Base-by-base conservation (phyloP, 2,113 vertebrate species). In the Conger conger region DNA sequence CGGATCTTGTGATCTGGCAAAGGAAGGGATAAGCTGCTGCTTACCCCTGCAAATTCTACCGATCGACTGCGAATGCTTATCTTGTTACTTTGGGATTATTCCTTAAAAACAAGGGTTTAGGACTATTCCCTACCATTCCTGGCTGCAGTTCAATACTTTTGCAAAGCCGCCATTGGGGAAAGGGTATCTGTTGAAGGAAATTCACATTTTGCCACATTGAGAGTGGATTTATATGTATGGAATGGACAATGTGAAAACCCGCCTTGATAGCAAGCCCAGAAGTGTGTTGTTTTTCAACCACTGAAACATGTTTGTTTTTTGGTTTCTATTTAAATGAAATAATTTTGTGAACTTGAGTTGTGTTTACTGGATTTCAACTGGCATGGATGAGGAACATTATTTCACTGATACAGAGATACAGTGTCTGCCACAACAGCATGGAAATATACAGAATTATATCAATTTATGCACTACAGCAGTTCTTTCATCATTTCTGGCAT, bases 61-160 rank as follows among this genome's bases (percentile, higher is more conserved):
- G 40, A 78, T 73, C 16, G 35, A 68, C 60, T 23, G 53, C 63
- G 9, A 81, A 35, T 50, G 38, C 50, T 54, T 53, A 81, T 53
- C 13, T 53, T 81, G 27, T 81, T 53, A 54, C 40, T 81, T 54
- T 54, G 16, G 42, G 80, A 81, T 53, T 53, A 81, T 1, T 53
- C 42, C 50, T 53, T 33, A 81, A 81, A 81, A 53, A 79, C 20
- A 73, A 18, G 50, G 7, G 23, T 11, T 81, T 81, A 81, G 42
- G 36, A 35, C 42, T 33, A 83, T 45, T 54, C 23, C 42, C 54
- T 35, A 27, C 8, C 23, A 79, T 54, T 37, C 30, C 11, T 20
- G 50, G 76, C 33, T 20, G 8, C 33, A 18, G 45, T 76, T 54
- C 18, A 60, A 33, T 79, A 11, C 35, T 79, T 76, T 36, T 20